These are phyloP conservation scores for Spatulosminthurus flaviceps DNA, from an alignment of 2,888 invertebrate species.

Conservation along the genomic window DNA sequence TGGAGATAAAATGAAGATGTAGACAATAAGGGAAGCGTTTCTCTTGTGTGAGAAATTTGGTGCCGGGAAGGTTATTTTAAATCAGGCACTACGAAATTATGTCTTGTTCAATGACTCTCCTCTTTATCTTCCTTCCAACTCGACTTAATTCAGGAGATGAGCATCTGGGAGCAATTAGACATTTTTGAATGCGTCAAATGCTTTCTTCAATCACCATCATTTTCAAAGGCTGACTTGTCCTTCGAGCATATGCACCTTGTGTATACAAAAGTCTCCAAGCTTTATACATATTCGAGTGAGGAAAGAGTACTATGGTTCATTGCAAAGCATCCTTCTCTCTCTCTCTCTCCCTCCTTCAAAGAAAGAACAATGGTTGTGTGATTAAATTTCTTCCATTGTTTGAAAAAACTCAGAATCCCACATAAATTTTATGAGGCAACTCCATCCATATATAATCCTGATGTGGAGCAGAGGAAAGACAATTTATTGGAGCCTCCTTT, in stretches of 20 bases:
- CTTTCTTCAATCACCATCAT: constrained; percentile 7
- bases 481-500: no score
- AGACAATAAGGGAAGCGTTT: neutral
- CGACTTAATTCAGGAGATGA: neutral
- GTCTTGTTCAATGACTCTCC: neutral
- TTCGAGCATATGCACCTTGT: neutral
- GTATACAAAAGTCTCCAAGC: no score
- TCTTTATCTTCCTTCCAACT: neutral
- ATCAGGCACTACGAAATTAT: constrained; percentile 9
- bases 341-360: neutral
- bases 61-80: neutral
- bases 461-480: neutral
- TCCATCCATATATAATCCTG: neutral
- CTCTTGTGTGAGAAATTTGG: neutral
- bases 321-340: neutral
- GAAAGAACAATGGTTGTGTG: constrained; percentile 1
- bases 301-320: neutral
- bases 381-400: neutral
- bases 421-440: neutral
- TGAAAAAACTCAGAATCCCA: neutral
- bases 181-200: constrained; percentile 14
- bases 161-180: constrained; percentile 18
- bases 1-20: no score
- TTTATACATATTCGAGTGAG: neutral
- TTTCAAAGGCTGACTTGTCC: neutral